A percentile compares a stretch with the other conserved stretches of the same genome.
These are phyloP conservation scores for Caenorhabditis sp. DNA, from an alignment of 2,888 invertebrate species.

Conservation along the genomic window DNA sequence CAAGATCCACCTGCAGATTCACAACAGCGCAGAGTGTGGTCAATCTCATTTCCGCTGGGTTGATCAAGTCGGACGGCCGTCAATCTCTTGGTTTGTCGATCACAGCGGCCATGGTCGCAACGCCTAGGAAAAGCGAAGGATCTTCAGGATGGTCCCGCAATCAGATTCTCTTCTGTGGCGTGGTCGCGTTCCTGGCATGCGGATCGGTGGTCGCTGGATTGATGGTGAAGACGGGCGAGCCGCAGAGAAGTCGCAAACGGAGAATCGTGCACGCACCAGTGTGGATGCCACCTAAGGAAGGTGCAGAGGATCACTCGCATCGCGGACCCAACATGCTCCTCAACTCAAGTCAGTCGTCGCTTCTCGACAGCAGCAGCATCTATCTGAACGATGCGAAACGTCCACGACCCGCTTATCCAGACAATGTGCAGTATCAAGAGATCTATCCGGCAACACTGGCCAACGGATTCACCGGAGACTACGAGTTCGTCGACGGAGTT, in stretches of 20 bases:
- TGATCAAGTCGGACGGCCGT: constrained; percentile 64
- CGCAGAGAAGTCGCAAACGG: constrained; percentile 63
- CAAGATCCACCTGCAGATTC: constrained; percentile 63
- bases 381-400: background rate
- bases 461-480: constrained; percentile 7
- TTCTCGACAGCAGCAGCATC: constrained; percentile 7
- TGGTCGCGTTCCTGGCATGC: constrained; percentile 31
- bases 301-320: background rate
- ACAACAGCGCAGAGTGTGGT: constrained; percentile 75
- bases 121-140: constrained; percentile 1
- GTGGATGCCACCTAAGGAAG: constrained; percentile 70
- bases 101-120: constrained; percentile 59
- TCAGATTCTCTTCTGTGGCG: constrained; percentile 18
- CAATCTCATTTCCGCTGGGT: constrained; percentile 74
- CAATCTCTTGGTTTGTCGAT: constrained; percentile 55
- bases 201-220: constrained; percentile 51
- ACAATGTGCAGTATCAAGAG: constrained; percentile 5
- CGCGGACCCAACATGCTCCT: background rate
- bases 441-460: constrained; percentile 17
- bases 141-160: constrained; percentile 4
- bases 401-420: background rate
- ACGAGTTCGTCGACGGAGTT: background rate
- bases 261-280: constrained; percentile 62
- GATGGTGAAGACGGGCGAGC: constrained; percentile 18
- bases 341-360: constrained; percentile 41